These are phyloP conservation scores for Lichenostomus cassidix DNA, from an alignment of 2,113 vertebrate species.

Conservation along the genomic window DNA sequence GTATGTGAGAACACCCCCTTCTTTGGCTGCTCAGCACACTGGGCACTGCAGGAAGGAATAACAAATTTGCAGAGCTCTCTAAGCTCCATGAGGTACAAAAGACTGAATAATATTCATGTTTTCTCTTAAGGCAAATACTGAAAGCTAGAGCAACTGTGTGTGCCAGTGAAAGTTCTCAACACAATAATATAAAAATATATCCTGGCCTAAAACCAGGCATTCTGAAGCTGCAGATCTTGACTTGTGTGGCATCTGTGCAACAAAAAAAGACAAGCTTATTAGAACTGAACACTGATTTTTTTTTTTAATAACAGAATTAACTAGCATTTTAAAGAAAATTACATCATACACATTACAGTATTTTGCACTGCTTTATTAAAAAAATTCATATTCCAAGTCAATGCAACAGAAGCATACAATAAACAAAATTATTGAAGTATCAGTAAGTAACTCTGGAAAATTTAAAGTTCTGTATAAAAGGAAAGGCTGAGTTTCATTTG, in stretches of 20 bases:
- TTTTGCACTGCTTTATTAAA: conserved; percentile 57
- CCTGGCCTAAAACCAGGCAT: conserved; percentile 54
- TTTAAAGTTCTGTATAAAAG: background rate
- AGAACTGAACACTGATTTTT: background rate
- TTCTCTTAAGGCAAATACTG: background rate
- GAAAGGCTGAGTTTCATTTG: background rate
- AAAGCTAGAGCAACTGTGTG: conserved; percentile 1
- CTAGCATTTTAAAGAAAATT: conserved; percentile 42
- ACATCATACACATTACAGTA: conserved; percentile 7
- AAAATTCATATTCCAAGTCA: conserved; percentile 19
- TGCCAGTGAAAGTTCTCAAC: conserved; percentile 29
- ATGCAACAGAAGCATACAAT: conserved; percentile 32
- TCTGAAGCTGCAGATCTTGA: conserved; percentile 55
- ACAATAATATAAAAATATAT: background rate
- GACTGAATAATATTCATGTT: background rate
- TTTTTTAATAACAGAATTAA: background rate
- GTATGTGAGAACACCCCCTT: background rate
- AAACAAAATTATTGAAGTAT: background rate
- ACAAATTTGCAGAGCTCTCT: background rate
- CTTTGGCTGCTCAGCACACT: background rate
- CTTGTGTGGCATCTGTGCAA: conserved; percentile 58
- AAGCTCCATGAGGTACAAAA: background rate
- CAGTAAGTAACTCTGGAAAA: background rate
- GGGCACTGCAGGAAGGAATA: background rate
- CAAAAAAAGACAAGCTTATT: conserved; percentile 45